Evolutionary conservation across 1,140 invertebrate species (phyloP).

Genomic region (Diorhabda sublineata): DNA sequence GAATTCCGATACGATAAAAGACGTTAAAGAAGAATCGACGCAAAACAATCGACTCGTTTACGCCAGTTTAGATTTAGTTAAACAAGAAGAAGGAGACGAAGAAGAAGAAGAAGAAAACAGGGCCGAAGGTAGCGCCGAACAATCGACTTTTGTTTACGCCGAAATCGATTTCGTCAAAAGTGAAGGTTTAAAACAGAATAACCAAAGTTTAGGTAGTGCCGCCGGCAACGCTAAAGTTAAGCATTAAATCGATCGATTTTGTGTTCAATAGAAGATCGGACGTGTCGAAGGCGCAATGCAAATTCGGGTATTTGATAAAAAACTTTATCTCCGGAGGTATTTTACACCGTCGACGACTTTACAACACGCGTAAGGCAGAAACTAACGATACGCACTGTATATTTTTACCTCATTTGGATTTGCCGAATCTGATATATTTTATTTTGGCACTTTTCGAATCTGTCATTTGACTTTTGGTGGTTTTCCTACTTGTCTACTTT

Average conservation of each 20-base stretch:
- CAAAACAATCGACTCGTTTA: conserved; percentile 54
- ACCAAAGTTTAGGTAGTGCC: conserved; percentile 24
- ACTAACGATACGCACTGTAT: too few relatives aligned
- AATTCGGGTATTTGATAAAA: not conserved
- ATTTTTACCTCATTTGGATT: too few relatives aligned
- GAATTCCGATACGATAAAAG: conserved; percentile 46
- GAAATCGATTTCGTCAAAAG: conserved; percentile 68
- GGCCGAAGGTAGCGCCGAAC: not conserved
- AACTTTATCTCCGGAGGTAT: not conserved
- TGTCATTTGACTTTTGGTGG: too few relatives aligned
- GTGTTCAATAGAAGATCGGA: too few relatives aligned
- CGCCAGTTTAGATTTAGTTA: conserved; percentile 61
- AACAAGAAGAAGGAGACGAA: conserved; percentile 28
- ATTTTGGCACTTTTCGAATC: too few relatives aligned
- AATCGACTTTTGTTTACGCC: conserved; percentile 57
- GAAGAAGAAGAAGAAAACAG: conserved; percentile 23
- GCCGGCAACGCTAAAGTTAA: conserved; percentile 32
- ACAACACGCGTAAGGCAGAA: not conserved
- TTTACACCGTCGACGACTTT: not conserved
- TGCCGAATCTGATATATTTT: too few relatives aligned
- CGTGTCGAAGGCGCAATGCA: not conserved
- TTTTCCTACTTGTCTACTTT: too few relatives aligned
- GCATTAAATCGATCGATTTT: conserved; percentile 21
- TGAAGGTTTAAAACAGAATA: conserved; percentile 50
- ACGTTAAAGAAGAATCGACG: conserved; percentile 41